Evolutionary conservation across 92 coral and sea anemone genomes (phyloP), one percentile per base, ranked within the genome.

Genomic region (Paragorgia papillata): DNA sequence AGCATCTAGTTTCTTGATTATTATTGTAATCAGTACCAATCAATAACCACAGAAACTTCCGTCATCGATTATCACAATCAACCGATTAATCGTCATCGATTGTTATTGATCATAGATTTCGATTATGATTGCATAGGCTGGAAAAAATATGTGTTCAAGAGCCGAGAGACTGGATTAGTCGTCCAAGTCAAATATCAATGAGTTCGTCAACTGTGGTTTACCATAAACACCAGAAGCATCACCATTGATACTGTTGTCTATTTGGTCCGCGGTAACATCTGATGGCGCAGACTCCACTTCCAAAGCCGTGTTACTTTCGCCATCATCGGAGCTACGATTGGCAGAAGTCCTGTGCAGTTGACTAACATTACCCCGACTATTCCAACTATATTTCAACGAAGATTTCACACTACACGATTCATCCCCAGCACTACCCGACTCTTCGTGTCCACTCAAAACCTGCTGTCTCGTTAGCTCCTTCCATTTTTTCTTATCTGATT

Each of bases 181-280:
- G 69, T 95, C 99, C 53, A 95, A 75, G 63, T 91, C 97, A 78
- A 95, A 95, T 51, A 95, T 95, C 48, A 95, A 82, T 82, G 80
- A 57, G 75, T 93, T 90, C 9, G 90, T 81, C 48, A 90, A 66
- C 27, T 81, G 73, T 39, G 85, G 80, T 14, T 86, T 74, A 1
- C 69, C 44, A 39, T 69, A 73, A 46, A 75, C 79, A 68, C 73
- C 76, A 46, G 76, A 57, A 75, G 73, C 66, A 66, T 31, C 28
- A 30, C 37, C 50, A 37, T 28, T 13, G 34, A 40, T 32, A 41
- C 22, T 10, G 20, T 29, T 75, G 51, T 55, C 69, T 26, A 35
- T 15, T 13, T 44, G 66, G n/a, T 7, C 33, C 21, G 24, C 19
- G 9, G 1, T 31, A 57, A 3, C 78, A 25, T 66, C 46, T 21